A percentile compares a stretch with the other conserved stretches of the same genome.
phyloP scores from a whole-genome alignment of 2,113 vertebrate genomes.

The Centropus unirufus region DNA sequence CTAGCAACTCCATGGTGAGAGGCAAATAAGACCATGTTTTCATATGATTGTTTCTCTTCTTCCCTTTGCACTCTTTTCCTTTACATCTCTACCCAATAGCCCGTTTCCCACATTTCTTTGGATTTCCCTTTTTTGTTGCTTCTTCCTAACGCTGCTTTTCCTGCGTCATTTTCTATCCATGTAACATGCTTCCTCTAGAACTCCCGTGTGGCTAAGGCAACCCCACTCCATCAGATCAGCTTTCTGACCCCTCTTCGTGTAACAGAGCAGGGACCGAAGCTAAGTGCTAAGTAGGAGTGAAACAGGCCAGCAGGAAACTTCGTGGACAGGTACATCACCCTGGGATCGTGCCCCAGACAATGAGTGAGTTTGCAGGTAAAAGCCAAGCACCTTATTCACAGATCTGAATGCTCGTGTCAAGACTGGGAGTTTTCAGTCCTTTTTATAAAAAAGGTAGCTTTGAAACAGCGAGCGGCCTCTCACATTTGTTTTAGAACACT shows the following conservation, averaged over 20 bases:
- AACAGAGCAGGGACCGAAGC: not conserved
- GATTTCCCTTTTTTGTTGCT: not conserved
- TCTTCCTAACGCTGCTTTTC: not conserved
- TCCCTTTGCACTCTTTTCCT: not conserved
- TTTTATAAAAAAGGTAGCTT: not conserved
- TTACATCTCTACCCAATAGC: not conserved
- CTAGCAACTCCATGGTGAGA: not conserved
- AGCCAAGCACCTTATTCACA: not conserved
- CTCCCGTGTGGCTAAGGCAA: not conserved
- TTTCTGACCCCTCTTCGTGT: not conserved
- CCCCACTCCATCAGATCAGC: not conserved
- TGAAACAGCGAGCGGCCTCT: not conserved
- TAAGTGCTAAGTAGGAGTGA: constrained; percentile 25
- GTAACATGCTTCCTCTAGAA: not conserved
- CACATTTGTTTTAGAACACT: not conserved
- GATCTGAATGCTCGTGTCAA: not conserved
- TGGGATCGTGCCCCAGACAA: not conserved
- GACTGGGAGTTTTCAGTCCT: not conserved
- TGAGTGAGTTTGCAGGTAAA: not conserved
- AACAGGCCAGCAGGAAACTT: not conserved
- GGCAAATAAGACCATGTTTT: not conserved
- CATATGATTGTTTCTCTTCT: constrained; percentile 28
- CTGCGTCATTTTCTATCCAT: not conserved
- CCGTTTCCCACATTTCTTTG: not conserved
- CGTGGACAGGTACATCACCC: not conserved